phyloP scores from a whole-genome alignment of 2,888 invertebrate genomes.

The Helicoverpa assulta region DNA sequence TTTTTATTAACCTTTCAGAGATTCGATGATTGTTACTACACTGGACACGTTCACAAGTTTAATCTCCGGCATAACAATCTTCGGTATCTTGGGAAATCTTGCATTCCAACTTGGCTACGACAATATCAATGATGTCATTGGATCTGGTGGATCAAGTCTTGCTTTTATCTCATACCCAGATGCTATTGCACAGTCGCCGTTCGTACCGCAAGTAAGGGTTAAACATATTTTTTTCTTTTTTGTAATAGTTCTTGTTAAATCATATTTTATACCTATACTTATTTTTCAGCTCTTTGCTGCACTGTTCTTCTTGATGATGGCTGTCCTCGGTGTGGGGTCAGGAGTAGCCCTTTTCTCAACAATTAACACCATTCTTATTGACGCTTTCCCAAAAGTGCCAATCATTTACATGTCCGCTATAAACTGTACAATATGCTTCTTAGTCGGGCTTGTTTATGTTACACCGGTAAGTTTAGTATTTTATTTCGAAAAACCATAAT shows the following conservation, averaged over 20 bases:
- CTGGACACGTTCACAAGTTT: slow-evolving; percentile 95
- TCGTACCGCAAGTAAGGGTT: slow-evolving; percentile 92
- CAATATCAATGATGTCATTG: slow-evolving; percentile 92
- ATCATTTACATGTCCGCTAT: slow-evolving; percentile 90
- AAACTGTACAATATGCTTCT: slow-evolving; percentile 90
- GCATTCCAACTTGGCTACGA: slow-evolving; percentile 91
- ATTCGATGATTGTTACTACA: slow-evolving; percentile 94
- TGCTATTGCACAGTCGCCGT: slow-evolving; percentile 93
- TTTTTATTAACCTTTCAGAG: slow-evolving; percentile 84
- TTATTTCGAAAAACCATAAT: no score
- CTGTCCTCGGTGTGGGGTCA: slow-evolving; percentile 94
- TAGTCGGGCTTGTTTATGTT: slow-evolving; percentile 92
- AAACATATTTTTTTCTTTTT: background rate
- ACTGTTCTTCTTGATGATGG: slow-evolving; percentile 95
- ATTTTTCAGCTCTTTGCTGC: slow-evolving; percentile 92
- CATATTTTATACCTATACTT: background rate
- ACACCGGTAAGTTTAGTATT: slow-evolving; percentile 91
- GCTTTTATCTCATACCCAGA: slow-evolving; percentile 97
- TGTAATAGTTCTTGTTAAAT: no score
- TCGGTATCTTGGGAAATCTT: slow-evolving; percentile 95
- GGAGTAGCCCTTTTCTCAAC: slow-evolving; percentile 93
- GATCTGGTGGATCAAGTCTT: slow-evolving; percentile 93
- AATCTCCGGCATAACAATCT: slow-evolving; percentile 95
- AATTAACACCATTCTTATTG: slow-evolving; percentile 92
- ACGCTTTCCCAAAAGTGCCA: slow-evolving; percentile 91